A percentile compares a stretch with the other conserved stretches of the same genome.
Conservation (phyloP, 2,113 vertebrate species). For the Macaca nemestrina region DNA sequence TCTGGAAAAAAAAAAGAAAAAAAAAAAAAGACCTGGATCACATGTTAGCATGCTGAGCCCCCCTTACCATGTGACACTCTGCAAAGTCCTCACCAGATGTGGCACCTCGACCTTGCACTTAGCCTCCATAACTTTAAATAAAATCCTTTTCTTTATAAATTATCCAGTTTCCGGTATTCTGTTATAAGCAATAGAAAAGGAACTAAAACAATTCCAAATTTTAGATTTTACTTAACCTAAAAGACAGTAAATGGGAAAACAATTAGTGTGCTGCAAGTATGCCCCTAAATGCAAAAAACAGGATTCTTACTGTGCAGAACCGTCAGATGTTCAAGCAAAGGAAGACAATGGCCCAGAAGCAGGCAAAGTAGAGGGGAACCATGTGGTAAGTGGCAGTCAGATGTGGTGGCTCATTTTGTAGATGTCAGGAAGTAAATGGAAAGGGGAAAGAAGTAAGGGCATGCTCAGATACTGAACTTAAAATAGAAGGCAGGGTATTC, state of each 20-base stretch:
- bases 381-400: not conserved
- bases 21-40: not conserved
- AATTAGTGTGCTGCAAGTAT: not conserved
- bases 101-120: not conserved
- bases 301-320: not conserved
- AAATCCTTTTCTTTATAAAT: not conserved
- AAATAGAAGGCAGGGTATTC: not conserved
- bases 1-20: no score
- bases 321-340: not conserved
- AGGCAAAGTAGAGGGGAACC: not conserved
- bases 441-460: not conserved
- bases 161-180: not conserved
- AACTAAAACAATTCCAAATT: not conserved
- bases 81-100: not conserved
- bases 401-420: not conserved
- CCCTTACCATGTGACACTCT: not conserved
- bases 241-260: not conserved
- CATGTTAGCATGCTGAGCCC: not conserved
- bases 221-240: conserved; percentile 35
- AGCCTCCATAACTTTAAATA: not conserved
- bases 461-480: not conserved
- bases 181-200: not conserved
- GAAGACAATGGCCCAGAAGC: not conserved
- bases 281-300: not conserved
- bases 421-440: not conserved